Evolutionary conservation across 2,797 vertebrate genomes (phyloP).

Genomic region (Alcedo quadribrachys): DNA sequence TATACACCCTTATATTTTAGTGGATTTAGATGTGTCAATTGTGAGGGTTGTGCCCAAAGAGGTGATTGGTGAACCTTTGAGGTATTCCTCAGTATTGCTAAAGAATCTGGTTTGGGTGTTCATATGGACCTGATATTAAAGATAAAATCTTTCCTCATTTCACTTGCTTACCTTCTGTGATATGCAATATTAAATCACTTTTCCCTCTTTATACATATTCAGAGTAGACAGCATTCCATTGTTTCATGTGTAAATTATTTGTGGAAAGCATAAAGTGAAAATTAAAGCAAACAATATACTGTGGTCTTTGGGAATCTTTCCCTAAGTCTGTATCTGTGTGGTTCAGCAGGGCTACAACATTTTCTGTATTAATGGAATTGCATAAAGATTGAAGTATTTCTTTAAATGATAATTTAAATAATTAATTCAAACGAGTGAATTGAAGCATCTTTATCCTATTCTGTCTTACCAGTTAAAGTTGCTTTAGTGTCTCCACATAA

Average conservation of each 20-base stretch:
- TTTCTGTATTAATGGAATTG: neutral
- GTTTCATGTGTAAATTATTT: slow-evolving; percentile 10
- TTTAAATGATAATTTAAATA: neutral
- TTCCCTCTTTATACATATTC: neutral
- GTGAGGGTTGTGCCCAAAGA: neutral
- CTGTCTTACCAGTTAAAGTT: neutral
- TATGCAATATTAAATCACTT: slow-evolving; percentile 22
- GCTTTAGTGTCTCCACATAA: neutral
- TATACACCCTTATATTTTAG: neutral
- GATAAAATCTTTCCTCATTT: slow-evolving; percentile 14
- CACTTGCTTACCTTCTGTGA: slow-evolving; percentile 18
- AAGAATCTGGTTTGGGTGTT: slow-evolving; percentile 45
- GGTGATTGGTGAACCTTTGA: neutral
- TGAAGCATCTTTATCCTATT: neutral
- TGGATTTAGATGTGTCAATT: neutral
- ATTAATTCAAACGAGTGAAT: slow-evolving; percentile 7
- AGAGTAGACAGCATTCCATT: slow-evolving; percentile 9
- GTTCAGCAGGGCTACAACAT: neutral
- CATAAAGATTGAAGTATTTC: neutral
- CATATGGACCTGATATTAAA: neutral
- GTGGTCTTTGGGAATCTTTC: neutral
- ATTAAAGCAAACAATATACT: neutral
- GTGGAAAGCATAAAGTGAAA: neutral
- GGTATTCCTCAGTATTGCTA: neutral
- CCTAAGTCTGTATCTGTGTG: neutral